Evolutionary conservation across 2,797 vertebrate species (phyloP), one percentile per base, ranked within the genome.

Genomic region (Tapera naevia): DNA sequence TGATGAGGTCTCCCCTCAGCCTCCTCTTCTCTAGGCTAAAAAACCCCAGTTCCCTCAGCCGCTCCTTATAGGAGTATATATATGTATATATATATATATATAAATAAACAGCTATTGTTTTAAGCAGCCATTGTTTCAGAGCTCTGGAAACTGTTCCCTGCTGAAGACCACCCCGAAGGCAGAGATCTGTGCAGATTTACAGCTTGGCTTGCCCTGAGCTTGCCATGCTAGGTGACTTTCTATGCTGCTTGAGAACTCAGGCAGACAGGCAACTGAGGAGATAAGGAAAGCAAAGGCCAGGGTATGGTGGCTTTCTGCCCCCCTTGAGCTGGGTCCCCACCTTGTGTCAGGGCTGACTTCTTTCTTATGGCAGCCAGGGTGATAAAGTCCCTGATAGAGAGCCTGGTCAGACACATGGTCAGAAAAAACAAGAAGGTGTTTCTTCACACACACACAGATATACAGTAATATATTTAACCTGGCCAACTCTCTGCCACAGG

Each of bases 101-200:
- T 71, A 94, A 88, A 88, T 67, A 93, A 95, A 91, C 83, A 94
- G 41, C 83, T 86, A 94, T 96, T 94, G 95, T 95, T 97, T 96
- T 90, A 93, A 94, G 86, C 91, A 94, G 50, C 88, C 91, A 97
- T 96, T 96, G 95, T 95, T 94, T 93, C 86, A 91, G 95, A 84
- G 92, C 57, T 91, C 95, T 96, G 91, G 95, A 94, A 94, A 94
- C 57, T 86, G 86, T 95, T 97, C 78, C 50, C 11, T 92, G 67
- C 86, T 80, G 74, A 89, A 71, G 94, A 96, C 94, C 95, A 96
- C 93, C 93, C 90, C 3, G 80, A 91, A 96, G 90, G 78, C 89
- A 89, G 90, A 79, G 83, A 51, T 82, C 65, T 53, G 60, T 3
- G 0, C 0, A n/a, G 21, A 46, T 93, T 92, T 88, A 60, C 51